A percentile compares a stretch with the other conserved stretches of the same genome.
Evolutionary conservation across 2,113 vertebrate species (phyloP).

Genomic region (Dolichotis patagonum): DNA sequence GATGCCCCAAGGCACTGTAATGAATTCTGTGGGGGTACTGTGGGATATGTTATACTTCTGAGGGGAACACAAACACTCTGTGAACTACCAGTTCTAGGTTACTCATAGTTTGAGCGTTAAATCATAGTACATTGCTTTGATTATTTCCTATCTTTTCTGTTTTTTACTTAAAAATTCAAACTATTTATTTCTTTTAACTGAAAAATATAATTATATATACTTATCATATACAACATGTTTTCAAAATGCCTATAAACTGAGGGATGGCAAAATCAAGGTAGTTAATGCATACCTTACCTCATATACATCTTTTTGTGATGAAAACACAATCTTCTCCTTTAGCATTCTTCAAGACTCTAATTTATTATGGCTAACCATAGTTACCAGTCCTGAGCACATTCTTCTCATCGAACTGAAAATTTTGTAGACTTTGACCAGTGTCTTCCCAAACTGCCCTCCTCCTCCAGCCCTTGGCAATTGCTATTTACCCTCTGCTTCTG

Average conservation of each 20-base stretch:
- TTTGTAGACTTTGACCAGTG: background rate
- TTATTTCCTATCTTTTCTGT: too few relatives aligned
- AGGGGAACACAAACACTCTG: background rate
- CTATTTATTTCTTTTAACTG: background rate
- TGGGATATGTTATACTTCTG: background rate
- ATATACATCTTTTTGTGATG: background rate
- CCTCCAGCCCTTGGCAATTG: background rate
- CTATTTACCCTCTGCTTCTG: background rate
- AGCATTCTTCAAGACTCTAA: background rate
- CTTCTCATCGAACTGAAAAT: background rate
- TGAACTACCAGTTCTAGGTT: background rate
- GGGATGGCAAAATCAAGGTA: background rate
- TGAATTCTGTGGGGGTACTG: background rate
- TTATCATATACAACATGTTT: background rate
- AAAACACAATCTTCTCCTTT: background rate
- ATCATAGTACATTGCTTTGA: background rate
- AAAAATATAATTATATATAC: background rate
- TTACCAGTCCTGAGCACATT: background rate
- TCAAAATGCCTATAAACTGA: background rate
- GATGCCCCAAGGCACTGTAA: background rate
- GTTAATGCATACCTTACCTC: background rate
- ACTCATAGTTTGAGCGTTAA: background rate
- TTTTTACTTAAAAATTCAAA: background rate
- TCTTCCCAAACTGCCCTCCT: background rate
- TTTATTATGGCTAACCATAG: background rate